Base-by-base conservation (phyloP, 1,140 invertebrate genomes). In the Psix sp. region DNA sequence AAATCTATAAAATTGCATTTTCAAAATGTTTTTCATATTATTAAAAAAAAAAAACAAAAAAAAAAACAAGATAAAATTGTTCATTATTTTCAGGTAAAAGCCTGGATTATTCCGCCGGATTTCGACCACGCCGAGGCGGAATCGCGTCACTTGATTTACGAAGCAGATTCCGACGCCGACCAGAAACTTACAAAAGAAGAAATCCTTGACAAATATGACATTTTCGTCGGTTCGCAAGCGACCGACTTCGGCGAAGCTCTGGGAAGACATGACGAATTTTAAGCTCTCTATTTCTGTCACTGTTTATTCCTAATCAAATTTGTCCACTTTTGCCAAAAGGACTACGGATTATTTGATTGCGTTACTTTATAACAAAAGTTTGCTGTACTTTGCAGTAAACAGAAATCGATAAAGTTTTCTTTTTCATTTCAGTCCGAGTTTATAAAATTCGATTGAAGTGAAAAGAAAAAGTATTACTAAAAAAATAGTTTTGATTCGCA, bases 211-310 rank as follows among this genome's bases (percentile, higher is more conserved):
- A 98, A 99, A 82, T 99, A 99, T 84, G 98, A 99, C 85, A 88
- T 98, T 1, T 99, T 99, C 86, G 98, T 99, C 0, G 97, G 98
- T 20, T 99, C 97, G 10, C 97, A 99, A 84, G 98, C 97, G 0
- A 99, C 98, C 0, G 98, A 99, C 87, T 99, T 99, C 86, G 98
- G 98, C 0, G 96, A 99, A 85, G 97, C 97, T 5, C 87, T 99
- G 2, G 91, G 92, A 0, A 90, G 95, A 77, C 98, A 99, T 82
- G 98, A 99, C 78, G 96, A 97, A 87, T 96, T 98, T 87, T 97
- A 92, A 85, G 2, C 40, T 43, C 45, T 49, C 46, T 42, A 29
- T 10, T 2, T 29, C 35, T 11, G 2, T 29, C 13, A 35, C 5
- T 35, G 10, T 5, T 29, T 48, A 1, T 54, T 31, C 43, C 11